These are phyloP conservation scores for Heliocidaris erythrogramma DNA, from an alignment of 35 echinoderm and acorn worm genomes.

Conservation along the genomic window DNA sequence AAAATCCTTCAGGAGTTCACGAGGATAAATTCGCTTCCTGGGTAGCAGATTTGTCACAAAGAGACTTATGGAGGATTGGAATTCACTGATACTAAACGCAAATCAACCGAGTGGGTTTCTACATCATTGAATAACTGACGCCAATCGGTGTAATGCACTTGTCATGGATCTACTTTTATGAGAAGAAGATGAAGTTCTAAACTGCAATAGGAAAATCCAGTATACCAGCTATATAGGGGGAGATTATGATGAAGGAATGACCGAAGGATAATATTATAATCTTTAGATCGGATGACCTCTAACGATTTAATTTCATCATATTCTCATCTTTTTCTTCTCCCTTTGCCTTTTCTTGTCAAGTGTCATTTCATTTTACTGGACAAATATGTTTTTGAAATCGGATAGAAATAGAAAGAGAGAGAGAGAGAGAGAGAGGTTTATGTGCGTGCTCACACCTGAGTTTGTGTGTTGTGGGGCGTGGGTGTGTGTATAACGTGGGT, in stretches of 20 bases:
- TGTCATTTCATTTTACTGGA: no score
- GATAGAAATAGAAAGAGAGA: no score
- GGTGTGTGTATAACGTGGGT: no score
- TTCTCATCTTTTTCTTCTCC: no score
- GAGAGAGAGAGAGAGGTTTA: no score
- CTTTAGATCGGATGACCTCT: background rate
- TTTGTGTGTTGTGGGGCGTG: no score
- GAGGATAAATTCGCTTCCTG: background rate
- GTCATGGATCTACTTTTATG: background rate
- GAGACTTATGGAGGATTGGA: constrained; percentile 1
- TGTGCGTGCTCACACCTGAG: no score
- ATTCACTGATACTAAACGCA: constrained; percentile 17
- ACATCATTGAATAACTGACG: background rate
- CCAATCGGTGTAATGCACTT: background rate
- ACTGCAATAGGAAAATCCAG: background rate
- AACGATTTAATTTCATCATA: no score
- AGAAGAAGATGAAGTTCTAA: no score
- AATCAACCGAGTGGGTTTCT: background rate
- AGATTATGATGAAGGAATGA: background rate
- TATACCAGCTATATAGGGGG: background rate
- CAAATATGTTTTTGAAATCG: no score
- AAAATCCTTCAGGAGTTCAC: background rate
- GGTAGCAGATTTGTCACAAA: background rate
- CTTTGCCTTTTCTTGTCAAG: no score
- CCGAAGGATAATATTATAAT: background rate